Conservation (phyloP, 2,113 vertebrate genomes). For the Clupea harengus region DNA sequence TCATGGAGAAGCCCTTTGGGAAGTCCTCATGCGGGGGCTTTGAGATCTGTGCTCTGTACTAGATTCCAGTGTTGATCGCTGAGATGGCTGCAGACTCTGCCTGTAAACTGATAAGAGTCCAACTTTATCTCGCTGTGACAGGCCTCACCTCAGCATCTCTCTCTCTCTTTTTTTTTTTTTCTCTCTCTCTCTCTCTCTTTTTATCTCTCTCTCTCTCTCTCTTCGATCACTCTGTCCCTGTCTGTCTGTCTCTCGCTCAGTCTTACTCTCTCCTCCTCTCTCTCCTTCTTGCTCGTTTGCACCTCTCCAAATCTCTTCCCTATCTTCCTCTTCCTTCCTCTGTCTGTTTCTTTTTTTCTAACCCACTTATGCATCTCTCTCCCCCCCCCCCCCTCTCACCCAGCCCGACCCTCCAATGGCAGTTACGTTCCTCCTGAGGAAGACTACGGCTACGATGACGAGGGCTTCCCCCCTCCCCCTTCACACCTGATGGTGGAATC, state of each 20-base stretch:
- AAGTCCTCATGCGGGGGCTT: background rate
- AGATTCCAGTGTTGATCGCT: background rate
- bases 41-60: background rate
- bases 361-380: background rate
- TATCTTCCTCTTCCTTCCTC: background rate
- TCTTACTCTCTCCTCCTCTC: background rate
- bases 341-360: background rate
- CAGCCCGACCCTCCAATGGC: background rate
- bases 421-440: conserved; percentile 10
- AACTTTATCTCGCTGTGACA: background rate
- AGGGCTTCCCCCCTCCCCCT: conserved; percentile 35
- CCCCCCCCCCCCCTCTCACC: background rate
- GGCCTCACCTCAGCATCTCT: background rate
- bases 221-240: background rate
- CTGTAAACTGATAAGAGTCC: background rate
- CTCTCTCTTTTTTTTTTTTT: background rate
- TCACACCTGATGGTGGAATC: conserved; percentile 27
- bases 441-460: conserved; percentile 17
- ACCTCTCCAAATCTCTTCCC: background rate
- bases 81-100: background rate
- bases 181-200: background rate
- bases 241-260: too few relatives aligned
- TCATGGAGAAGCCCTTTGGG: background rate
- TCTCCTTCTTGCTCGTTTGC: background rate
- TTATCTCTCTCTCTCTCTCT: background rate